Evolutionary conservation across 1,140 invertebrate species (phyloP), one percentile per base, ranked within the genome.

Genomic region (Drosophila sulfurigaster): DNA sequence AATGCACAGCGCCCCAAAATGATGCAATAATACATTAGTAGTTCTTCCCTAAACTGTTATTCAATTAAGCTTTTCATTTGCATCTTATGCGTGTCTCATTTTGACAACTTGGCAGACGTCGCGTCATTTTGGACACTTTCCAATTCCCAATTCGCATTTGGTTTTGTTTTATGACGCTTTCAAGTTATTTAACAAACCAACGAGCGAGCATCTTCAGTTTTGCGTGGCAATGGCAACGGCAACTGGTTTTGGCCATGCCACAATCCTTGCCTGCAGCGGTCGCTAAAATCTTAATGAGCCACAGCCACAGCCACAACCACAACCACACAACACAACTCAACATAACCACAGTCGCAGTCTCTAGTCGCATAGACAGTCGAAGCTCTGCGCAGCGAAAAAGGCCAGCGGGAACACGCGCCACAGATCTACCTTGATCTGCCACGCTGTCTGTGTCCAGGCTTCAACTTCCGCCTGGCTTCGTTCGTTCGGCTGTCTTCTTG

Each of bases 211-310:
- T 81, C 79, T 81, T 81, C 67, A 32, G 49, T 52, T 52, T 28
- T 11, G 48, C 41, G 51, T 38, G 57, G 45, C 58, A 41, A 38
- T 57, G 35, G 32, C 54, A 41, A 62, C 35, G 5, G 68, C 51
- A 56, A 64, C 59, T 68, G 62, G 85, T 75, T 81, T 81, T 78
- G 59, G 68, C 60, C 85, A 59, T 41, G 68, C 56, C 62, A 77
- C 54, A 78, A 88, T 88, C 83, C 83, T 88, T 85, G 83, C 85
- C 83, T 78, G 52, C 67, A 85, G 78, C 65, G 35, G 41, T 62
- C 15, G 75, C 71, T 15, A 71, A 71, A 64, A 72, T 58, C 59
- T 68, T 89, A 85, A 88, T 85, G 78, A 88, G 65, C 64, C 56
- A 38, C 25, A 43, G 51, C 62, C 49, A 28, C 2, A 46, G 16